A percentile compares a stretch with the other conserved stretches of the same genome.
Evolutionary conservation across 1,140 invertebrate genomes (phyloP).

Genomic region (Portunus trituberculatus): DNA sequence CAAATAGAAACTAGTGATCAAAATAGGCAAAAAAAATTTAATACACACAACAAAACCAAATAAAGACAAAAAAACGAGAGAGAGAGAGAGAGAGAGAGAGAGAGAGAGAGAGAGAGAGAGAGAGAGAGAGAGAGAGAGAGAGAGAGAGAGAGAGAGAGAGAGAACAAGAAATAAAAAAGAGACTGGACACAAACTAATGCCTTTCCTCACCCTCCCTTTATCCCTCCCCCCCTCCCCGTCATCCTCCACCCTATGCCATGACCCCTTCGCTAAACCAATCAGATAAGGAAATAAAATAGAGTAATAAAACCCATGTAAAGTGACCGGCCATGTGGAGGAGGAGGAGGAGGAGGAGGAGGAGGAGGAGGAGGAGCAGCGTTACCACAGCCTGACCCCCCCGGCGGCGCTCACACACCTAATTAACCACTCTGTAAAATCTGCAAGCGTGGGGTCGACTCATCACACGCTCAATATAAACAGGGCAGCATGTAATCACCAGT

Average conservation of each 20-base stretch:
- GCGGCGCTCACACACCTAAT: background rate
- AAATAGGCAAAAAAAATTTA: background rate
- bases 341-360: background rate
- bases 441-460: background rate
- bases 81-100: background rate
- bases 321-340: background rate
- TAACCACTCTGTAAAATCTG: background rate
- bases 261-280: background rate
- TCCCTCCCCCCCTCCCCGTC: background rate
- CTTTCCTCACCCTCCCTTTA: background rate
- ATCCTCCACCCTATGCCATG: background rate
- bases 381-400: background rate
- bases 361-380: background rate
- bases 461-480: background rate
- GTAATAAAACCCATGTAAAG: constrained; percentile 37
- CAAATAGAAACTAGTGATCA: background rate
- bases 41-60: background rate
- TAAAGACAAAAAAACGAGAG: background rate
- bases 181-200: background rate
- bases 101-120: background rate
- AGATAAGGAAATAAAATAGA: background rate
- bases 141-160: background rate
- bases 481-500: background rate
- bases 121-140: background rate
- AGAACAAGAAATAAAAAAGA: background rate